Conservation (phyloP, 2,113 vertebrate genomes). For the Chlorodrepanis virens region DNA sequence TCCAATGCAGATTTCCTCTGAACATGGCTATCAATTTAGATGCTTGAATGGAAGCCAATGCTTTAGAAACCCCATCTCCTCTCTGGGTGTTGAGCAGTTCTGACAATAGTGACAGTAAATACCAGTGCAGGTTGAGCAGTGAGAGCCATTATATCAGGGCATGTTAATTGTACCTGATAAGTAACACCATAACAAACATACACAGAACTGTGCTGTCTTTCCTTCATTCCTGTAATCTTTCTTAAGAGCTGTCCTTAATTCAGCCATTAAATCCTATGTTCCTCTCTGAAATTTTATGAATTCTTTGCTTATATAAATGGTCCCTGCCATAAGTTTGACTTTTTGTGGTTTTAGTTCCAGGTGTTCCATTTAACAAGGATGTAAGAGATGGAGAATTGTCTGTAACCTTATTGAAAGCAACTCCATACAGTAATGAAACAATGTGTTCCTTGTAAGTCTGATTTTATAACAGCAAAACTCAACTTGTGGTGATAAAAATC, state of each 20-base stretch:
- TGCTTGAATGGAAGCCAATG: neutral
- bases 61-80: neutral
- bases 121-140: neutral
- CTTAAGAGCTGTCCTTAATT: neutral
- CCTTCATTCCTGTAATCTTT: neutral
- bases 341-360: neutral
- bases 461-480: neutral
- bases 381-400: neutral
- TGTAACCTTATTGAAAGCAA: neutral
- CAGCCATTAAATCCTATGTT: neutral
- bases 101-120: slow-evolving; percentile 24
- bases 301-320: neutral
- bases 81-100: neutral
- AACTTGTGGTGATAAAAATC: neutral
- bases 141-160: slow-evolving; percentile 6
- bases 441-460: neutral
- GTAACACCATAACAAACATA: neutral
- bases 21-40: neutral
- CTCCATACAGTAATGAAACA: neutral
- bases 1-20: neutral
- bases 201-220: neutral
- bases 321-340: neutral
- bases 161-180: neutral
- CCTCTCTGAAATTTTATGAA: neutral
- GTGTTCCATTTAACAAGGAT: neutral